phyloP scores from a whole-genome alignment of 2,797 vertebrate species.

The Typhlichthys eigenmanni region DNA sequence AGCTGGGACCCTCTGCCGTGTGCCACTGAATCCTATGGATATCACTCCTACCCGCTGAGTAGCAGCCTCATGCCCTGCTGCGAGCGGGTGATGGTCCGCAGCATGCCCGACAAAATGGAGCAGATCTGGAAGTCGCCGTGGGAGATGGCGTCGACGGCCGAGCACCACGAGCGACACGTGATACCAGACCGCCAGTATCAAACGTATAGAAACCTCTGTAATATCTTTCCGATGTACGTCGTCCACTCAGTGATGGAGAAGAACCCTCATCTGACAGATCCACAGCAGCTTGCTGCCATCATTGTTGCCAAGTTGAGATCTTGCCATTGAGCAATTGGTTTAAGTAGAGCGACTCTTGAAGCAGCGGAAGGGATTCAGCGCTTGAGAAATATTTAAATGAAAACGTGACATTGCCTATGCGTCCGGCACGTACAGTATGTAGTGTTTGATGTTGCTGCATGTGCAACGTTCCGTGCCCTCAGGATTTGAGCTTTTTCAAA shows the following conservation, averaged over 20 bases:
- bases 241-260: constrained; percentile 99
- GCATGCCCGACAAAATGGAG: constrained; percentile 99
- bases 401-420: neutral
- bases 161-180: constrained; percentile 87
- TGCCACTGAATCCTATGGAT: constrained; percentile 86
- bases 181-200: constrained; percentile 97
- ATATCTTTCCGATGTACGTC: constrained; percentile 94
- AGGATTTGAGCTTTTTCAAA: constrained; percentile 57
- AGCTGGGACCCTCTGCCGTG: constrained; percentile 97
- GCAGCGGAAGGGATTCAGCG: constrained; percentile 8
- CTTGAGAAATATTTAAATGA: constrained; percentile 1
- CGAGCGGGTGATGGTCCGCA: constrained; percentile 96
- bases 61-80: constrained; percentile 95
- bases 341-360: constrained; percentile 16
- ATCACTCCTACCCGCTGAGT: constrained; percentile 90
- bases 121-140: constrained; percentile 96
- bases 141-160: constrained; percentile 79
- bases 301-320: constrained; percentile 95
- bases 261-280: constrained; percentile 95
- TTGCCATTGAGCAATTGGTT: constrained; percentile 66
- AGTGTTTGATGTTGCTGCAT: constrained; percentile 54
- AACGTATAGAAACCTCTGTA: constrained; percentile 98
- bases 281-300: constrained; percentile 94
- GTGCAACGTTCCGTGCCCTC: constrained; percentile 65
- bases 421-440: neutral